A percentile compares a stretch with the other conserved stretches of the same genome.
phyloP scores from a whole-genome alignment of 2,113 vertebrate genomes.

The Gobius niger region DNA sequence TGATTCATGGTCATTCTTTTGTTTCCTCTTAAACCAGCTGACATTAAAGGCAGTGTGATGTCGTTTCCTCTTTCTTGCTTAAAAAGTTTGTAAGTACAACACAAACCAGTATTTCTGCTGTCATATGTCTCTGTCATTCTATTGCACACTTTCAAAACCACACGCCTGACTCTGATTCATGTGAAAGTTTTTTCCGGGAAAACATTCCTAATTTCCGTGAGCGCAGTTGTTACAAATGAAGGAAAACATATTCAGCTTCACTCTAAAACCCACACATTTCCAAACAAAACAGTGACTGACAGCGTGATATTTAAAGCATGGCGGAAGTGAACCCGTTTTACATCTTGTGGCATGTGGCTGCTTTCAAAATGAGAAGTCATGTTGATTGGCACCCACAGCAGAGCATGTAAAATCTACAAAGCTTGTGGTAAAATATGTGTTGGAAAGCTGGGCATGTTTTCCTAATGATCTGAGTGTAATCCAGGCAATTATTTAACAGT shows the following conservation, averaged over 20 bases:
- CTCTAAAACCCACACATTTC: not conserved
- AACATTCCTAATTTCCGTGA: conserved; percentile 20
- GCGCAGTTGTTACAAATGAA: conserved; percentile 12
- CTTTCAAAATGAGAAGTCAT: not conserved
- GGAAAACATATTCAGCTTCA: not conserved
- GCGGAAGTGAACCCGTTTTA: not conserved
- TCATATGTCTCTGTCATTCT: conserved; percentile 40
- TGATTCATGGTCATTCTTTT: conserved; percentile 1
- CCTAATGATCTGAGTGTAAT: conserved; percentile 36
- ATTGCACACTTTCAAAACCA: conserved; percentile 33
- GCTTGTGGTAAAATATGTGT: conserved; percentile 25
- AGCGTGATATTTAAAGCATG: not conserved
- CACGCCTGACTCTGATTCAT: conserved; percentile 23
- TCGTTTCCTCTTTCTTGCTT: conserved; percentile 41
- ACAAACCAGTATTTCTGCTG: conserved; percentile 41
- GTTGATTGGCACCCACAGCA: conserved; percentile 3
- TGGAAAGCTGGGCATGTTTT: conserved; percentile 38
- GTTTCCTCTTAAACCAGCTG: conserved; percentile 1
- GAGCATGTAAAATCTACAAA: conserved; percentile 17
- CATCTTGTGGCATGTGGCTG: conserved; percentile 5
- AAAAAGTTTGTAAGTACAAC: conserved; percentile 32
- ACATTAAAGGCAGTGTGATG: conserved; percentile 10
- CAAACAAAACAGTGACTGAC: not conserved
- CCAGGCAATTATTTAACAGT: not conserved
- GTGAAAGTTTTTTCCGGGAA: conserved; percentile 22